Percentiles rank a stretch among this genome's conserved stretches.
Evolutionary conservation across 2,888 invertebrate species (phyloP).

Genomic region (Melolontha melolontha): DNA sequence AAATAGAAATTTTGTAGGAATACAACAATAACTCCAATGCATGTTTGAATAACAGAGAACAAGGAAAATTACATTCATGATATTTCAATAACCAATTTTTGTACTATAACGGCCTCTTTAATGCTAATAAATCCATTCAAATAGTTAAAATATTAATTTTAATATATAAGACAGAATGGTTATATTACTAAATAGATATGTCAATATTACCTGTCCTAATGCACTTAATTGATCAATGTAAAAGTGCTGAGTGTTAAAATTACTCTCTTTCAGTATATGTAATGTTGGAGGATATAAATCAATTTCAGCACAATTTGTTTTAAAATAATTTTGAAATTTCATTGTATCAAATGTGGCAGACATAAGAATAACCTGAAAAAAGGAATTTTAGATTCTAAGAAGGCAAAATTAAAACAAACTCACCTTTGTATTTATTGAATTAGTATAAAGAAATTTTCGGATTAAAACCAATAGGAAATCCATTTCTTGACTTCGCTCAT

Average conservation of each 20-base stretch:
- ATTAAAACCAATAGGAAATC: slow-evolving; percentile 90
- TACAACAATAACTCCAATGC: too few relatives aligned
- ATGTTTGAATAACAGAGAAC: too few relatives aligned
- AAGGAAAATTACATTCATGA: too few relatives aligned
- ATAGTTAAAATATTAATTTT: too few relatives aligned
- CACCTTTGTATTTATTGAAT: slow-evolving; percentile 75
- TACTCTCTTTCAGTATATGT: slow-evolving; percentile 67
- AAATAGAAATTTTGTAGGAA: too few relatives aligned
- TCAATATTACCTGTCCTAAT: slow-evolving; percentile 58
- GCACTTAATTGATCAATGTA: slow-evolving; percentile 69
- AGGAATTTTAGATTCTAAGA: slow-evolving; percentile 44
- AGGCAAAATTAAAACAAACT: not conserved
- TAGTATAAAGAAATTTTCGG: slow-evolving; percentile 78
- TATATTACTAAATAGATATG: slow-evolving; percentile 6
- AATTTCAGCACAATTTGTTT: slow-evolving; percentile 60
- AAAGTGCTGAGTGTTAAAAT: slow-evolving; percentile 72
- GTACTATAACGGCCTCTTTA: too few relatives aligned
- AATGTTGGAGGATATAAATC: slow-evolving; percentile 70
- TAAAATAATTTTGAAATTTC: slow-evolving; percentile 77
- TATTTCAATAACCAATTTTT: too few relatives aligned
- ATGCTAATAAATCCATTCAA: too few relatives aligned
- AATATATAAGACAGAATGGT: not conserved
- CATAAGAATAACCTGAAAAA: slow-evolving; percentile 82
- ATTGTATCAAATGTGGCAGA: slow-evolving; percentile 90
- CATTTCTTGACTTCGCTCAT: slow-evolving; percentile 92